These are phyloP conservation scores for Sebastes nivosus DNA, from an alignment of 2,797 vertebrate species.

Conservation along the genomic window DNA sequence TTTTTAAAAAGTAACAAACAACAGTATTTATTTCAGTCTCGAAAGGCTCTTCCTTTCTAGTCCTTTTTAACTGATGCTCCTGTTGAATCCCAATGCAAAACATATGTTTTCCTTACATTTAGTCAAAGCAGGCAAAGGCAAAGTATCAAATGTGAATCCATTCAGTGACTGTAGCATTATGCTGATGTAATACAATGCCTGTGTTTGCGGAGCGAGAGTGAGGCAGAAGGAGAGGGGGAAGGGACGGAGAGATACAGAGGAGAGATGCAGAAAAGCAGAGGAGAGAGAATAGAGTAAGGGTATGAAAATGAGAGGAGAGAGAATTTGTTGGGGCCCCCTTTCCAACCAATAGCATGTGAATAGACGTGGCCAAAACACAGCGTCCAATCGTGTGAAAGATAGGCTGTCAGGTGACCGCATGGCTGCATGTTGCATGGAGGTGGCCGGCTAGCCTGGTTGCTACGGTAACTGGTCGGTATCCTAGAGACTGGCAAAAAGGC, in stretches of 20 bases:
- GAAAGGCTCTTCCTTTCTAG: not conserved
- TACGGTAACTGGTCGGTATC: conserved; percentile 75
- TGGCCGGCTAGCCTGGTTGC: conserved; percentile 66
- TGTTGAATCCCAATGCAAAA: not conserved
- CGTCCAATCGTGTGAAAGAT: conserved; percentile 51
- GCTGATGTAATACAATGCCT: conserved; percentile 31
- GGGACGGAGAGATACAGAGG: not conserved
- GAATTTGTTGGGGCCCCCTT: conserved; percentile 28
- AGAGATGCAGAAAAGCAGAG: conserved; percentile 4
- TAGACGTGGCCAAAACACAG: conserved; percentile 37
- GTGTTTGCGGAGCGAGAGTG: conserved; percentile 6
- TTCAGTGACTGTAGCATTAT: conserved; percentile 20
- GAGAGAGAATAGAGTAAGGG: conserved; percentile 4
- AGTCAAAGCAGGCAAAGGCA: not conserved
- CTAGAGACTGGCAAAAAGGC: conserved; percentile 70
- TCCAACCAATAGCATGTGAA: conserved; percentile 35
- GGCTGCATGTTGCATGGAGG: conserved; percentile 55
- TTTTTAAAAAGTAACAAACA: not conserved
- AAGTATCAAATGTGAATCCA: conserved; percentile 8
- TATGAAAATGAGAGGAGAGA: conserved; percentile 29
- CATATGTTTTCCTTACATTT: not conserved
- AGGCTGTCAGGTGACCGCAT: conserved; percentile 57
- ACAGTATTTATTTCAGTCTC: not conserved
- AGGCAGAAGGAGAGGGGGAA: conserved; percentile 10
- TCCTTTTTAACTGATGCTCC: not conserved